These are phyloP conservation scores for Oxyscelio sp. DNA, from an alignment of 2,888 invertebrate genomes.

Conservation along the genomic window DNA sequence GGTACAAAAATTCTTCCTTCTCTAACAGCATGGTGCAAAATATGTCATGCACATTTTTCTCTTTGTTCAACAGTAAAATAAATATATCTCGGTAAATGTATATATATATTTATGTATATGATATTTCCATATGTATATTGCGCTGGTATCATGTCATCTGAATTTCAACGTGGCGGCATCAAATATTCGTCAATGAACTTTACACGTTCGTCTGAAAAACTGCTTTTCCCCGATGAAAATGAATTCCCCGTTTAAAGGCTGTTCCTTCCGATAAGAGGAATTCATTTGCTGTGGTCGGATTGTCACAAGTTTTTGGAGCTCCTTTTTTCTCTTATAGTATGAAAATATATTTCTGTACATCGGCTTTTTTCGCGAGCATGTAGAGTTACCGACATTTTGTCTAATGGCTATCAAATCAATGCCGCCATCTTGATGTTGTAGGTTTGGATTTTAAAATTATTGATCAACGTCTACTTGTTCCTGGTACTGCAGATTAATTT, in stretches of 20 bases:
- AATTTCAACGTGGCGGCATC: conserved; percentile 4
- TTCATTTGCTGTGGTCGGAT: neutral
- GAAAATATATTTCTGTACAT: conserved; percentile 39
- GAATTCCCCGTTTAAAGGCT: neutral
- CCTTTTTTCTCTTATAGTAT: neutral
- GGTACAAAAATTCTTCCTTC: conserved; percentile 56
- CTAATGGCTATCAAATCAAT: conserved; percentile 22
- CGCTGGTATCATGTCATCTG: conserved; percentile 31
- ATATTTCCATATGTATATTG: conserved; percentile 56
- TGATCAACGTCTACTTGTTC: conserved; percentile 52
- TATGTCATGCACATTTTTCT: conserved; percentile 50
- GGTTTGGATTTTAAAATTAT: conserved; percentile 44
- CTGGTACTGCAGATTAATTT: conserved; percentile 41
- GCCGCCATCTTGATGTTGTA: conserved; percentile 46
- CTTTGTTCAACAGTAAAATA: conserved; percentile 63
- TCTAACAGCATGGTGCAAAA: conserved; percentile 63
- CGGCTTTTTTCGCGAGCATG: conserved; percentile 12
- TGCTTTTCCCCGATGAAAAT: neutral
- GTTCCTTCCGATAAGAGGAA: neutral
- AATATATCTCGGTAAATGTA: conserved; percentile 47
- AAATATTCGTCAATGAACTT: conserved; percentile 21
- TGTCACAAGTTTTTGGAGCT: neutral
- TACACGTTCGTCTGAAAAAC: neutral
- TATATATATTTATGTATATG: no score
- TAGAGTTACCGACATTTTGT: conserved; percentile 5